Base-by-base conservation (phyloP, 2,797 vertebrate genomes). In the Sebastolobus alascanus region DNA sequence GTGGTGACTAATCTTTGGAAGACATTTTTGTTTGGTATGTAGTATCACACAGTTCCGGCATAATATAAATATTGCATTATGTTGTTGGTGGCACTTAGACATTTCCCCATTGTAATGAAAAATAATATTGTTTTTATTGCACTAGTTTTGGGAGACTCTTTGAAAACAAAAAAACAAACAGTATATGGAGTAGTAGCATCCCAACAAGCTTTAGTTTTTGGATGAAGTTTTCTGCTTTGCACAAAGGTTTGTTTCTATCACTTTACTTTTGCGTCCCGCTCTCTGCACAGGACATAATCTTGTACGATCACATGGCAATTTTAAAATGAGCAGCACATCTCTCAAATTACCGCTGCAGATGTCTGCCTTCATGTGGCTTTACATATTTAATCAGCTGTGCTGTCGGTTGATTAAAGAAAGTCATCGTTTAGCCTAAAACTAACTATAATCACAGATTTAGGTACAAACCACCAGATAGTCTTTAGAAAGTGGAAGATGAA, bases 271-370 rank as follows among this genome's bases (percentile, higher is more conserved):
- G 68, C 20, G 3, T 56, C 13, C 50, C 25, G 18, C 43, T 56
- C 35, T 38, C 56, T 66, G 54, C 40, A 16, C 37, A 31, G 8
- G 1, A 80, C 14, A 29, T 72, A 33, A 55, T 69, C 22, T 18
- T 13, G 8, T 25, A 73, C 69, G 16, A 56, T 35, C 14, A 64
- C 29, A 54, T 75, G 37, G 5, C 12, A 11, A 33, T 66, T 65
- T 25, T 37, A 4, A 37, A 77, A 72, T 60, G 5, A 50, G 13
- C 25, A 58, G 14, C 58, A 61, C 22, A 46, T 77, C 31, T 73
- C 11, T 77, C n/a, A 59, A 25, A 84, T 59, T 22, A 73, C 11
- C 4, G 63, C 68, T 52, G 67, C 73, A 70, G 68, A 64, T 79
- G 72, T 69, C 40, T 75, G 74, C 14, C 22, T 75, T 59, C 22